Evolutionary conservation across 2,888 invertebrate genomes (phyloP), one percentile per base, ranked within the genome.

Genomic region (Polyommatus icarus): DNA sequence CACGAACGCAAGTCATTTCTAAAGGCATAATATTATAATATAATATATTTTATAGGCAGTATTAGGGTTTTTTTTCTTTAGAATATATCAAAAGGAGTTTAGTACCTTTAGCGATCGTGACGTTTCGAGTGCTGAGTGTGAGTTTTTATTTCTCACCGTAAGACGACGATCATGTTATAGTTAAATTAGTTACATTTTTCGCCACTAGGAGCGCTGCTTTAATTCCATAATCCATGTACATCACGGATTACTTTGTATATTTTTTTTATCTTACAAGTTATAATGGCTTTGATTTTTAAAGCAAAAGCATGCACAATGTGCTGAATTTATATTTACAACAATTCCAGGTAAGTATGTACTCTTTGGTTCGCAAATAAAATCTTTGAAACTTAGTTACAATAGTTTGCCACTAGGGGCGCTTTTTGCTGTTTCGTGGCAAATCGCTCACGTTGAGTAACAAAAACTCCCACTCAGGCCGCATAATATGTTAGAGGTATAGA

Each of bases 401-500:
- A 5, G 12, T 18, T 5, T 54, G 18, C 54, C 54, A 54, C 54
- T 54, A 54, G 54, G 54, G 54, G 4, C 54, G 54, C 54, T n/a
- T n/a, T 3, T 54, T 18, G 0, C 4, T 0, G 1, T 54, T 15
- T 15, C 1, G 1, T 1, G 0, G 5, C 15, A 54, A 29, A 29
- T 29, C 29, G 32, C 54, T 18, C 5, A 46, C 46, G 10, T 46
- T 18, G 54, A 54, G 54, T 54, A 54, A 54, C 18, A 54, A 54
- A 61, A 10, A 7, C 20, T 59, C 15, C 15, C 5, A 20, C 0
- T 59, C 59, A 59, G 59, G 0, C 59, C 10, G 10, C 46, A 46
- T 59, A 59, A 12, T 73, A 50, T 15, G 73, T 46, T 50, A 73
- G 29, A 32, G 71, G 50, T 24, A 73, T 46, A 50, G 29, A 75